These are phyloP conservation scores for Tinamus guttatus DNA, from an alignment of 2,113 vertebrate species.

Conservation along the genomic window DNA sequence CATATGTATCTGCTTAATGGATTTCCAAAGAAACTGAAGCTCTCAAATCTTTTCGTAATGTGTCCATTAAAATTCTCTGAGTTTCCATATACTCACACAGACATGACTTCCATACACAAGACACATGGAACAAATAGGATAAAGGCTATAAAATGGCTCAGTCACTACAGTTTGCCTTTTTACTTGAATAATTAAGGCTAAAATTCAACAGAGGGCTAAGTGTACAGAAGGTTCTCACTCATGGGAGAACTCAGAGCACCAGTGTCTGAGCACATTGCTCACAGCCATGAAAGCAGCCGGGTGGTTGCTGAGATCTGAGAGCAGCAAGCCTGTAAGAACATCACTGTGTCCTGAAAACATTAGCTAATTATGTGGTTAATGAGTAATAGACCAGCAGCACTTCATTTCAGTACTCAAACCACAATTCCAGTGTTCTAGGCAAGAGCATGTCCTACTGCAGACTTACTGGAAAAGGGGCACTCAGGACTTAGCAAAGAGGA, in stretches of 20 bases:
- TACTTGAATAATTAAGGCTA: background rate
- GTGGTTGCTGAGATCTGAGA: background rate
- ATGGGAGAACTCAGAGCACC: background rate
- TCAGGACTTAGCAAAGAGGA: background rate
- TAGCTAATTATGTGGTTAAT: rapidly evolving
- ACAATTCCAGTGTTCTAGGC: background rate
- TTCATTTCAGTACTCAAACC: background rate
- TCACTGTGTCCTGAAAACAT: background rate
- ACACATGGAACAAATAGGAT: rapidly evolving
- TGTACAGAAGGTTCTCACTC: background rate
- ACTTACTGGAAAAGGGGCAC: background rate
- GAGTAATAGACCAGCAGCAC: background rate
- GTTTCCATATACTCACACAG: background rate
- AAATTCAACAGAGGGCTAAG: background rate
- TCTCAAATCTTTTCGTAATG: background rate
- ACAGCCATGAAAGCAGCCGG: background rate
- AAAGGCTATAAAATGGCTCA: background rate
- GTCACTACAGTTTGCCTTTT: background rate
- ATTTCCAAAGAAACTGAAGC: background rate
- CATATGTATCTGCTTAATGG: background rate
- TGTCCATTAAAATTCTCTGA: background rate
- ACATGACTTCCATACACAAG: rapidly evolving
- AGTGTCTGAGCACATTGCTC: background rate
- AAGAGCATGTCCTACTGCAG: background rate
- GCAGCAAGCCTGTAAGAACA: background rate